Base-by-base conservation (phyloP, 2,888 invertebrate genomes). In the Hirtodrosophila cameraria region DNA sequence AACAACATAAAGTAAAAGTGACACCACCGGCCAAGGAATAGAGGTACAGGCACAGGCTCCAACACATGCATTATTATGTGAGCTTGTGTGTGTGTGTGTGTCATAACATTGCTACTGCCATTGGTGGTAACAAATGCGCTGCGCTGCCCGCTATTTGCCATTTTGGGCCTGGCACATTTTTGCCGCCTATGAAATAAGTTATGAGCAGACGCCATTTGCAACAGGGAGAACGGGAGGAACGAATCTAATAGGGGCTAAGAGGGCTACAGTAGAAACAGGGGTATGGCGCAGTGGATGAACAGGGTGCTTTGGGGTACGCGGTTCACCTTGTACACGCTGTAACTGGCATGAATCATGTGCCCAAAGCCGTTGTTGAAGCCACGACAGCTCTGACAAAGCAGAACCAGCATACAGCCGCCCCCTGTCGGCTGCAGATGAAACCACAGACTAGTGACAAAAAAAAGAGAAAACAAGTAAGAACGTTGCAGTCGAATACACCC, bases 1-100 rank as follows among this genome's bases (percentile, higher is more conserved):
- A 88, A 72, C 81, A 75, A 75, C 79, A 75, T 78, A 81, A 83
- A 87, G 87, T 87, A 83, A 83, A 83, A 75, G 71, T 77, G 80
- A 81, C 61, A 83, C 77, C 80, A 71, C 57, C 28, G 28, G 61
- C 62, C 61, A 36, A 46, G 43, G 16, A 27, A n/a, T 7, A 11
- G 27, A 28, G 73, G 46, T 39, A 30, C 12, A 28, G 11, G 23
- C 30, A 43, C 30, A 18, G 11, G 23, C 60, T 48, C 15, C 65
- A 16, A 41, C 15, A 28, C 23, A n/a, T 27, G 18, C 33, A 39
- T 30, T 9, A 18, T 33, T 36, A 15, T 7, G 41, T 43, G 15
- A 48, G 28, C 25, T 16, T 45, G 11, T 30, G 23, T 54, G 35
- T 54, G 31, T 55, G 57, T 70, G 60, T 48, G 53, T 75, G 68